phyloP scores from a whole-genome alignment of 2,797 vertebrate genomes.

The Scolopax rusticola region DNA sequence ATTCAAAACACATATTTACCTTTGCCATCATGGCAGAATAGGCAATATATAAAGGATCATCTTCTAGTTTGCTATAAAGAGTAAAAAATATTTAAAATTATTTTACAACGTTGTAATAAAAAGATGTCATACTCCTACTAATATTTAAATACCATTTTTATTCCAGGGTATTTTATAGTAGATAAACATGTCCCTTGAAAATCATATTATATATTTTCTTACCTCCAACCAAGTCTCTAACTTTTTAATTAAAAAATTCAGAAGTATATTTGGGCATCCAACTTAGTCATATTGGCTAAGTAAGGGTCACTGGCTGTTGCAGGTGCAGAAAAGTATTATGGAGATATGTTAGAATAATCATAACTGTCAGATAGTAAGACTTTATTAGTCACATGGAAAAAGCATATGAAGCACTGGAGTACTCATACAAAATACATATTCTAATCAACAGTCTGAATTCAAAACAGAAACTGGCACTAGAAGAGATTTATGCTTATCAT shows the following conservation, averaged over 20 bases:
- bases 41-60: constrained; percentile 95
- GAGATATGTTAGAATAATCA: neutral
- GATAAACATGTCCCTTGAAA: neutral
- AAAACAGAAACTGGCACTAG: neutral
- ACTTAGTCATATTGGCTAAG: neutral
- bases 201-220: neutral
- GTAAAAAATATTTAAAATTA: neutral
- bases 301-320: neutral
- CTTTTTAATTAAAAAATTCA: neutral
- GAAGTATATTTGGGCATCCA: neutral
- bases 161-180: neutral
- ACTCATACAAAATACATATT: neutral
- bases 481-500: neutral
- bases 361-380: neutral
- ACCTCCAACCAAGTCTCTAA: neutral
- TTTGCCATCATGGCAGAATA: constrained; percentile 99
- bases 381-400: neutral
- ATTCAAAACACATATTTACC: constrained; percentile 78
- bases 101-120: neutral
- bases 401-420: neutral
- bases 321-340: neutral
- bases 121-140: neutral
- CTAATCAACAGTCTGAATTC: neutral
- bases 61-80: constrained; percentile 88
- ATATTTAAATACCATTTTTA: neutral